These are phyloP conservation scores for Axinella damicornis DNA, from an alignment of 37 sponge, comb jelly and placozoan genomes.

Conservation along the genomic window DNA sequence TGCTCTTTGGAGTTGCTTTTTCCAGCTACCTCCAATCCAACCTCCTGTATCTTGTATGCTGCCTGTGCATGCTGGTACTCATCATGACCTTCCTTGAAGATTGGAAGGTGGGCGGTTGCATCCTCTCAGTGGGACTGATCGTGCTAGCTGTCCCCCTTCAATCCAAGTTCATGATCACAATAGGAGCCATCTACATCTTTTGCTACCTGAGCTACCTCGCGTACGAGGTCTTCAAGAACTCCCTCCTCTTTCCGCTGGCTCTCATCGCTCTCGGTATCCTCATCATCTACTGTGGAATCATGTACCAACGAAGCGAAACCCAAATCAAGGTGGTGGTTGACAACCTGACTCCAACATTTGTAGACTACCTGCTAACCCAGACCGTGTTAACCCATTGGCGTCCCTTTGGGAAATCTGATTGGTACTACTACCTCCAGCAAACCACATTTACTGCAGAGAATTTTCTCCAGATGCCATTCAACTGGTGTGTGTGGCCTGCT, in stretches of 20 bases:
- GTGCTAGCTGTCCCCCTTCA: conserved; percentile 54
- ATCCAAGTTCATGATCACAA: conserved; percentile 42
- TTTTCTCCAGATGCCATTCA: not conserved
- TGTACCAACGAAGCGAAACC: conserved; percentile 23
- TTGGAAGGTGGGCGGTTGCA: conserved; percentile 33
- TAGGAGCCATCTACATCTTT: conserved; percentile 49
- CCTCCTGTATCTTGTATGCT: conserved; percentile 34
- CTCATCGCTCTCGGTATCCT: conserved; percentile 23
- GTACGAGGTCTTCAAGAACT: conserved; percentile 40
- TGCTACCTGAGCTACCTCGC: conserved; percentile 55
- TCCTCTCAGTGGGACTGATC: conserved; percentile 18
- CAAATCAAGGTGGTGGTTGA: not conserved
- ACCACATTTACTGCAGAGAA: not conserved
- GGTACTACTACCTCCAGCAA: not conserved
- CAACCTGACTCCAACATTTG: not conserved
- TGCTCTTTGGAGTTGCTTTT: conserved; percentile 35
- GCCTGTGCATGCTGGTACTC: not conserved
- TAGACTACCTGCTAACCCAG: not conserved
- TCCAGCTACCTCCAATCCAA: conserved; percentile 43
- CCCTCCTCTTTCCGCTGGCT: conserved; percentile 44
- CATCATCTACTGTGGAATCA: conserved; percentile 22
- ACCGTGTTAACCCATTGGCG: not conserved
- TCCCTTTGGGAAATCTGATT: not conserved
- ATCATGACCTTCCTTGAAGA: not conserved
- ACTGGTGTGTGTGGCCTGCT: conserved; percentile 38